A percentile compares a stretch with the other conserved stretches of the same genome.
Conservation (phyloP, 2,113 vertebrate species). For the Eurypyga helias region DNA sequence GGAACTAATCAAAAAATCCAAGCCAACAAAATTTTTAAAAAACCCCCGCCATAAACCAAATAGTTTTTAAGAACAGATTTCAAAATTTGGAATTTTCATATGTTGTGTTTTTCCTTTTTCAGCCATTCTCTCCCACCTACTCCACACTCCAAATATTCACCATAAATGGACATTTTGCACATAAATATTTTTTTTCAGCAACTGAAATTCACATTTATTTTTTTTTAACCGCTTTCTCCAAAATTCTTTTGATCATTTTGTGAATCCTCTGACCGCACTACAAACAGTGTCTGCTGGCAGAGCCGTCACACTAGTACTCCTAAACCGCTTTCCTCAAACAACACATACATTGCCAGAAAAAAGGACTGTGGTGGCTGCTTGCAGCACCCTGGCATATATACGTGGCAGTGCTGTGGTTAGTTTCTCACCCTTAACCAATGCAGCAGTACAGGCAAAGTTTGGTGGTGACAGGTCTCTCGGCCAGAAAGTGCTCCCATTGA, state of each 20-base stretch:
- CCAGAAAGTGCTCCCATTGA: background rate
- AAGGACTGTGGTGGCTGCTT: background rate
- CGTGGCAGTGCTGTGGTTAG: background rate
- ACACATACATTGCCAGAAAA: background rate
- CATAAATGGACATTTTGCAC: background rate
- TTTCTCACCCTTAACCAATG: background rate
- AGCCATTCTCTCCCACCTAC: background rate
- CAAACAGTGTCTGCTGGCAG: background rate
- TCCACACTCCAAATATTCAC: background rate
- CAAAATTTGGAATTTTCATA: background rate
- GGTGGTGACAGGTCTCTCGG: accelerated
- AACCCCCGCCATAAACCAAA: background rate
- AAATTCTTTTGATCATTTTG: background rate
- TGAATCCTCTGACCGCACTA: background rate
- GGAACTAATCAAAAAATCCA: background rate
- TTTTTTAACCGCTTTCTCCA: background rate
- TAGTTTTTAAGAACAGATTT: background rate
- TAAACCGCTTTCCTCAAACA: background rate
- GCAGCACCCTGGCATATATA: background rate
- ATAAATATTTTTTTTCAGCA: background rate
- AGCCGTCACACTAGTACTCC: background rate
- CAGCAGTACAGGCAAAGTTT: background rate
- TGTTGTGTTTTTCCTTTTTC: background rate
- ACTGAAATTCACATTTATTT: background rate
- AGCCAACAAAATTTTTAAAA: background rate